These are phyloP conservation scores for Drosophila pseudotalamancana DNA, from an alignment of 2,888 invertebrate genomes.

Conservation along the genomic window DNA sequence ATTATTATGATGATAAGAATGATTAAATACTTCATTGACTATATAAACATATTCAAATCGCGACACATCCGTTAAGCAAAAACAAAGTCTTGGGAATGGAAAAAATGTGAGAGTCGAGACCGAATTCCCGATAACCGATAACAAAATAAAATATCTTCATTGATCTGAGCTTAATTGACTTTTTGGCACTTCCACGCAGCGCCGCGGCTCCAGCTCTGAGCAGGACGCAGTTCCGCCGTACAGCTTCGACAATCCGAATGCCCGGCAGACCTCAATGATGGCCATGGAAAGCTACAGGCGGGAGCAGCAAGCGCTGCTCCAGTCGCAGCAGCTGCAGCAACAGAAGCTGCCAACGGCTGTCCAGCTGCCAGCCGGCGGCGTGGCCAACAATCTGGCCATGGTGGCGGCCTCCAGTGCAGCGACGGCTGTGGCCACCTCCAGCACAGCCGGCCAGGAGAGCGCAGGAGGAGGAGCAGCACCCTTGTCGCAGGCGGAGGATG, in stretches of 20 bases:
- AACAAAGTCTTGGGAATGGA: not conserved
- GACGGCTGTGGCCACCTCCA: constrained; percentile 66
- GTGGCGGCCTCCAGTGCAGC: constrained; percentile 70
- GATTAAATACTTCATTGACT: not conserved
- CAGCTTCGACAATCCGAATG: constrained; percentile 82
- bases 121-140: not conserved
- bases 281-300: constrained; percentile 83
- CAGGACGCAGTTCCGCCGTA: constrained; percentile 84
- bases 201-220: constrained; percentile 81
- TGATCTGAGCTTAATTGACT: constrained; percentile 1
- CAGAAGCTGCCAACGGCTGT: constrained; percentile 12
- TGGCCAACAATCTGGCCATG: constrained; percentile 68
- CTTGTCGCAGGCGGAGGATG: constrained; percentile 57
- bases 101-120: not conserved
- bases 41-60: not conserved
- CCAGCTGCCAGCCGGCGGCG: constrained; percentile 36
- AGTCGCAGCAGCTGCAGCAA: constrained; percentile 60
- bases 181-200: constrained; percentile 53
- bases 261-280: constrained; percentile 83
- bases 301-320: constrained; percentile 78
- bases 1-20: not conserved
- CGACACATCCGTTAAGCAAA: not conserved
- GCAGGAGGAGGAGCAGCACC: constrained; percentile 22
- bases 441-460: constrained; percentile 36
- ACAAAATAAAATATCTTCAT: not conserved